These are phyloP conservation scores for Perithous albicinctus DNA, from an alignment of 2,888 invertebrate species.

Conservation along the genomic window DNA sequence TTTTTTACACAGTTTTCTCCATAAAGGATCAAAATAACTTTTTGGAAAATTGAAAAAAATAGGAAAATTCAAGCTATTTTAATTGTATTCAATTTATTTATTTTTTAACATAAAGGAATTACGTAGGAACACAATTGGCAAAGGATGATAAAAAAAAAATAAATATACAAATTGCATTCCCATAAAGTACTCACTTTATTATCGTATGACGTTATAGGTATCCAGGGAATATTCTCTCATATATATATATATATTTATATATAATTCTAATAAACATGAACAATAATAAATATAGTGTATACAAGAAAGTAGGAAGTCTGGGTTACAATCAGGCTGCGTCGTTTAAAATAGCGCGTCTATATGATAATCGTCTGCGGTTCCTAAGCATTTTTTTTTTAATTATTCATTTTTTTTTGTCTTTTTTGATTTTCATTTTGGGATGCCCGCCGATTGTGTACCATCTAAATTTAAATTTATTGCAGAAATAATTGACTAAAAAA, in stretches of 20 bases:
- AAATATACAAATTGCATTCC: slow-evolving; percentile 58
- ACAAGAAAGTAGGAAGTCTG: slow-evolving; percentile 83
- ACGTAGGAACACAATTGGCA: neutral
- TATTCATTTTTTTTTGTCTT: slow-evolving; percentile 12
- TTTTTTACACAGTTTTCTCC: too few relatives aligned
- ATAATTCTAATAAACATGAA: slow-evolving; percentile 85
- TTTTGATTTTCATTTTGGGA: slow-evolving; percentile 64
- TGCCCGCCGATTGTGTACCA: slow-evolving; percentile 26
- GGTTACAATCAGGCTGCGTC: slow-evolving; percentile 82
- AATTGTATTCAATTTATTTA: neutral
- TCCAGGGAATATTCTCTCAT: slow-evolving; percentile 83
- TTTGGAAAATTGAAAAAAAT: too few relatives aligned
- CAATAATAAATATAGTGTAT: slow-evolving; percentile 84
- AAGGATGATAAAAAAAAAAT: slow-evolving; percentile 18
- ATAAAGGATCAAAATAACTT: too few relatives aligned
- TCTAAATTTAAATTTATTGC: neutral
- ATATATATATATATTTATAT: slow-evolving; percentile 76
- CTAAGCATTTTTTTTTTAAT: slow-evolving; percentile 42
- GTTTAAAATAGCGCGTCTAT: slow-evolving; percentile 82
- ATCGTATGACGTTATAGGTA: slow-evolving; percentile 81
- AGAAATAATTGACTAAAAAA: slow-evolving; percentile 5
- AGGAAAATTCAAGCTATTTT: too few relatives aligned
- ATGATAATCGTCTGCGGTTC: slow-evolving; percentile 77
- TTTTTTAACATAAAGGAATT: neutral
- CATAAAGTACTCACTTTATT: slow-evolving; percentile 81